Conservation (phyloP, 2,113 vertebrate genomes). For the Harpagus bidentatus region DNA sequence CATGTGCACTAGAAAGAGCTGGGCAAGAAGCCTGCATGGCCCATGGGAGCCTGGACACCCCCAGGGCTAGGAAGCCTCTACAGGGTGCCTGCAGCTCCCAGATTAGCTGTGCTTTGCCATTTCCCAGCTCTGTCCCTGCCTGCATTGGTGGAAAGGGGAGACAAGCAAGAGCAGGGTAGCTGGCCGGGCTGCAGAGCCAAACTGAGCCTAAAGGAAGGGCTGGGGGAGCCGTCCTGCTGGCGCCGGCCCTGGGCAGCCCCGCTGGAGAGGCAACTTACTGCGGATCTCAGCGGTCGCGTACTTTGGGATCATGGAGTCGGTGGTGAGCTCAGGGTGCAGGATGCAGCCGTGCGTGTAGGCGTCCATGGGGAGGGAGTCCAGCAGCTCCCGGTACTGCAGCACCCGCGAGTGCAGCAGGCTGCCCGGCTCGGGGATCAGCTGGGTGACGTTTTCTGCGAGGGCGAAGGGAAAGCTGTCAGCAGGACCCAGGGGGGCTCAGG, state of each 20-base stretch:
- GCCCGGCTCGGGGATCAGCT: slow-evolving; percentile 87
- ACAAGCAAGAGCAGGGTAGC: not conserved
- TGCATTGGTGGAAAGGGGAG: not conserved
- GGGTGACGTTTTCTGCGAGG: slow-evolving; percentile 81
- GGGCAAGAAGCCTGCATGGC: rapidly evolving
- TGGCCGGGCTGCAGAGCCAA: rapidly evolving
- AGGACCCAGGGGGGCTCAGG: not conserved
- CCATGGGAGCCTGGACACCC: rapidly evolving
- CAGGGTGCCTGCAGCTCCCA: not conserved
- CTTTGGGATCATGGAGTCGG: slow-evolving; percentile 99
- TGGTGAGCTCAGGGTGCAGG: slow-evolving; percentile 97
- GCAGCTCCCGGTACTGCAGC: slow-evolving; percentile 91
- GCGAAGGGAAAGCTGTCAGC: not conserved
- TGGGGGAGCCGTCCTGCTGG: not conserved
- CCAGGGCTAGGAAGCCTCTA: not conserved
- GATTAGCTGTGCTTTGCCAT: not conserved
- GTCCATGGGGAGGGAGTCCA: slow-evolving; percentile 96
- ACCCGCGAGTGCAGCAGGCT: slow-evolving; percentile 84
- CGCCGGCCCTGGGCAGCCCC: not conserved
- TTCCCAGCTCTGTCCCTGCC: not conserved
- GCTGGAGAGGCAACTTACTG: slow-evolving; percentile 83
- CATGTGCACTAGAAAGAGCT: not conserved
- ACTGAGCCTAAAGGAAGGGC: not conserved
- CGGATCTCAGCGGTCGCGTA: slow-evolving; percentile 99
- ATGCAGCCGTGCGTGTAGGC: slow-evolving; percentile 99